Conservation (phyloP, 2,113 vertebrate genomes). For the Formicarius rufipectus region DNA sequence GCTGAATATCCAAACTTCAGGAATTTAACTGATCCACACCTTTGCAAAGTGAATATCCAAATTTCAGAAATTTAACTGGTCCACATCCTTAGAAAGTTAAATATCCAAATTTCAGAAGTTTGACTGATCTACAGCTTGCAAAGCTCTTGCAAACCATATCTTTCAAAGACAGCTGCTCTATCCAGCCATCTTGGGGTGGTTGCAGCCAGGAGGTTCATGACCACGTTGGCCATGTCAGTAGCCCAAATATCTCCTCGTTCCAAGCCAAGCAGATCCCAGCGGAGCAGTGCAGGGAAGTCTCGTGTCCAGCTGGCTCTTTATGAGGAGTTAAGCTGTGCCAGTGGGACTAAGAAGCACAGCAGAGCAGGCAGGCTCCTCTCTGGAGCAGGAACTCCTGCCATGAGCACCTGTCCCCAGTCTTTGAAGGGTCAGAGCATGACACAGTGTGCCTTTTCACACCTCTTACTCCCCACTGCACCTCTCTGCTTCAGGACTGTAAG, state of each 20-base stretch:
- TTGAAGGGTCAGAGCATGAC: no score
- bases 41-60: no score
- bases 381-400: not conserved
- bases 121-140: no score
- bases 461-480: not conserved
- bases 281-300: not conserved
- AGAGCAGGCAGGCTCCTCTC: not conserved
- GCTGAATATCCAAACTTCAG: no score
- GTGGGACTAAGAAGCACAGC: not conserved
- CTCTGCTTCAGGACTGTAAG: not conserved
- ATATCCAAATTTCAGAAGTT: not conserved
- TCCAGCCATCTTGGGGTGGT: rapidly evolving
- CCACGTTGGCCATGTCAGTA: rapidly evolving
- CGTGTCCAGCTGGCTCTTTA: rapidly evolving
- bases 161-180: not conserved
- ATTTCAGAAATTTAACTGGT: no score
- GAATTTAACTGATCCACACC: no score
- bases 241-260: not conserved
- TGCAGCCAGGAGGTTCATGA: rapidly evolving
- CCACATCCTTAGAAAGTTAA: not conserved
- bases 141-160: not conserved
- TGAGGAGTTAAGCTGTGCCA: not conserved
- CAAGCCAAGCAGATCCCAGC: not conserved
- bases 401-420: not conserved
- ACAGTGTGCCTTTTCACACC: not conserved